A percentile compares a stretch with the other conserved stretches of the same genome.
Evolutionary conservation across 2,888 invertebrate genomes (phyloP).

Genomic region (Pyrgus malvae): DNA sequence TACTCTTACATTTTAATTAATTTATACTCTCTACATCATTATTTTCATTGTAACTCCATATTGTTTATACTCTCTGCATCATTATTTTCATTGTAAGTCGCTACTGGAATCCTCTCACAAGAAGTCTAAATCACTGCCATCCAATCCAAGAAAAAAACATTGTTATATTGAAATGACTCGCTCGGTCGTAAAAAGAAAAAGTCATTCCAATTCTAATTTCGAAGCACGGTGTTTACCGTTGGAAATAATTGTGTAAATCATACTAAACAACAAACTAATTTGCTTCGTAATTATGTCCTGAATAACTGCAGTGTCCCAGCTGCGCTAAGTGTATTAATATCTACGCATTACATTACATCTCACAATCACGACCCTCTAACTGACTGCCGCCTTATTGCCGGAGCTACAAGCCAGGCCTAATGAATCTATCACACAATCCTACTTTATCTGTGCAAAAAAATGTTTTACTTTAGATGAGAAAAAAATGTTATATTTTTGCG

Average conservation of each 20-base stretch:
- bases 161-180: neutral
- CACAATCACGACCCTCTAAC: conserved; percentile 73
- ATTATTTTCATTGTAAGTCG: too few species aligned
- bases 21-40: too few species aligned
- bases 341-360: conserved; percentile 56
- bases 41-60: too few species aligned
- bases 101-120: too few species aligned
- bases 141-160: neutral
- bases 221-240: conserved; percentile 25
- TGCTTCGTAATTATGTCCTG: conserved; percentile 56
- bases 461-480: too few species aligned
- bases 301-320: conserved; percentile 63
- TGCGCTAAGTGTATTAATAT: conserved; percentile 43
- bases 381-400: conserved; percentile 76
- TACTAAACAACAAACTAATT: conserved; percentile 32
- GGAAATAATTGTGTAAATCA: conserved; percentile 26
- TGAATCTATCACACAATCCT: conserved; percentile 41
- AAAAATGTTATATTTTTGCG: too few species aligned
- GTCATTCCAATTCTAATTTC: conserved; percentile 22
- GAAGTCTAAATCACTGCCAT: too few species aligned
- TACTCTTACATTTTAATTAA: too few species aligned
- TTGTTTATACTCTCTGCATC: too few species aligned
- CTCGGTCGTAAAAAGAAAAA: conserved; percentile 8
- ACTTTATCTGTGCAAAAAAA: neutral
- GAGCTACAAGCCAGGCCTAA: conserved; percentile 38